Percentiles rank a stretch among this genome's conserved stretches.
These are phyloP conservation scores for Herpailurus yagouaroundi DNA, from an alignment of 2,113 vertebrate species.

Conservation along the genomic window DNA sequence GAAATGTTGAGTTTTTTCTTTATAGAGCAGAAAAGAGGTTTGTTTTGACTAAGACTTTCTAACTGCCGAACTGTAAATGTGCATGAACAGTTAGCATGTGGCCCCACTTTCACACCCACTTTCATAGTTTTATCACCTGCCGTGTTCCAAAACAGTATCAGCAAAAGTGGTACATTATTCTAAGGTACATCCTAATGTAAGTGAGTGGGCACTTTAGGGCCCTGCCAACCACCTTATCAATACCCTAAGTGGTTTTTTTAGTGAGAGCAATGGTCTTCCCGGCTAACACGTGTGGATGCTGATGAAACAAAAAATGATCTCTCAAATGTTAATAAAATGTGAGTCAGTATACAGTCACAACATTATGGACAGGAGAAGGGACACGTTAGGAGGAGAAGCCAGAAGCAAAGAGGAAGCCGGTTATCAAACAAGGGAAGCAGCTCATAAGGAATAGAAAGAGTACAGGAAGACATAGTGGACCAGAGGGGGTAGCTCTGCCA, in stretches of 20 bases:
- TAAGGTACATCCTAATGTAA: neutral
- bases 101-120: neutral
- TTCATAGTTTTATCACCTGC: accelerated
- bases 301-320: neutral
- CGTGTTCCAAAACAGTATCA: neutral
- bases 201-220: neutral
- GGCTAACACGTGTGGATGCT: neutral
- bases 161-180: neutral
- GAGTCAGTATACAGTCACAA: neutral
- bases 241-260: neutral
- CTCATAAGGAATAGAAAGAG: neutral
- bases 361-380: neutral
- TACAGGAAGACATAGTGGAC: neutral
- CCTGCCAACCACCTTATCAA: neutral
- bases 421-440: constrained; percentile 55
- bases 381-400: neutral
- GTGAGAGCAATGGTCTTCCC: neutral
- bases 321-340: neutral
- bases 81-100: neutral
- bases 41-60: neutral
- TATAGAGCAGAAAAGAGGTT: neutral
- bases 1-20: constrained; percentile 2
- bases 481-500: neutral
- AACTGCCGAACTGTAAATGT: neutral
- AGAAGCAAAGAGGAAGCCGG: constrained; percentile 58